Evolutionary conservation across 2,888 invertebrate species (phyloP).

Genomic region (Crematogaster levior): DNA sequence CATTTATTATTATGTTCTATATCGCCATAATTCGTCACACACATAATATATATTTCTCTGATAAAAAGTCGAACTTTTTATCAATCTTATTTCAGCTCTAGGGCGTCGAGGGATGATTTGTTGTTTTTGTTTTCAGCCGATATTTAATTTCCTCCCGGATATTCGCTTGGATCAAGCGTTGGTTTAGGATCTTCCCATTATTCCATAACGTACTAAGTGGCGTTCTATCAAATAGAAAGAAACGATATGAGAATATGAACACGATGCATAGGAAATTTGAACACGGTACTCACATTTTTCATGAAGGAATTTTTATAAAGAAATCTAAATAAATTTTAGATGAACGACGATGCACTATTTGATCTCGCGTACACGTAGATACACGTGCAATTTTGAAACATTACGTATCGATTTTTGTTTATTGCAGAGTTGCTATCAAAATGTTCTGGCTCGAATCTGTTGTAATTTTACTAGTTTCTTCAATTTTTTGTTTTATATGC

Average conservation of each 20-base stretch:
- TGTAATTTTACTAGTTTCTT: neutral
- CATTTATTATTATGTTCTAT: neutral
- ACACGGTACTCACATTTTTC: neutral
- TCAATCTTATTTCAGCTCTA: neutral
- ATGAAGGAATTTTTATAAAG: constrained; percentile 35
- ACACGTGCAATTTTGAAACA: neutral
- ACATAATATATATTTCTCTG: constrained; percentile 11
- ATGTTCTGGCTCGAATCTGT: neutral
- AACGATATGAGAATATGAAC: constrained; percentile 6
- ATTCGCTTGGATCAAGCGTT: constrained; percentile 16
- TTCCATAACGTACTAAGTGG: neutral
- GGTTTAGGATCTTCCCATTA: constrained; percentile 19
- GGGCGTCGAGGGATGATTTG: neutral
- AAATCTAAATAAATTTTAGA: constrained; percentile 41
- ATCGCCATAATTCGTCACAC: neutral
- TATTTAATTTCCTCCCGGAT: constrained; percentile 39
- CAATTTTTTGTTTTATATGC: neutral
- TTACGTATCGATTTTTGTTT: neutral
- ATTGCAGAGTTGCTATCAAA: neutral
- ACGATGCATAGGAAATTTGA: neutral
- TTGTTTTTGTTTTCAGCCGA: constrained; percentile 19
- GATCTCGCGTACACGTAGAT: neutral
- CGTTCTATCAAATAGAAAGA: constrained; percentile 16
- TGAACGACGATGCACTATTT: constrained; percentile 31
- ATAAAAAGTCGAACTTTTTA: neutral